Evolutionary conservation across 2,888 invertebrate species (phyloP).

Genomic region (Pammene aurita): DNA sequence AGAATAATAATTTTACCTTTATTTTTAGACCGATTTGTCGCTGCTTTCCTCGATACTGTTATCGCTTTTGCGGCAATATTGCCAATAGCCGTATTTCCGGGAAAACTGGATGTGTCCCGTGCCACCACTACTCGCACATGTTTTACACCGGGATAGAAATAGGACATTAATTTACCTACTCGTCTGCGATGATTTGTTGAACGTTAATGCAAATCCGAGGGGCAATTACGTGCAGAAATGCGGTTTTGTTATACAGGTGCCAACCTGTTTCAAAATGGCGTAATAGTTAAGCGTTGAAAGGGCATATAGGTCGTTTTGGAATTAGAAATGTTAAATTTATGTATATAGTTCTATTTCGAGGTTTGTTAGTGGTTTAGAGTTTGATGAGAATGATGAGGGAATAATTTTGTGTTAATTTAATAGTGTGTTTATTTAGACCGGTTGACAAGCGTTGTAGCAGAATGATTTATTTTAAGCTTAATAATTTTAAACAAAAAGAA

Average conservation of each 20-base stretch:
- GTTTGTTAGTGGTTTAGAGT: slow-evolving; percentile 20
- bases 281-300: not conserved
- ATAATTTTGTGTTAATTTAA: slow-evolving; percentile 15
- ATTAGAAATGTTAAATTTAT: slow-evolving; percentile 4
- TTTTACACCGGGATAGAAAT: slow-evolving; percentile 16
- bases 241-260: slow-evolving; percentile 19
- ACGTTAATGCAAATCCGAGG: slow-evolving; percentile 29
- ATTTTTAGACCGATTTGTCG: too few species aligned
- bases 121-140: slow-evolving; percentile 7
- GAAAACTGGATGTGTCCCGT: not conserved
- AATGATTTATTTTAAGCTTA: too few species aligned
- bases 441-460: too few species aligned
- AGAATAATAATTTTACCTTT: too few species aligned
- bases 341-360: slow-evolving; percentile 6
- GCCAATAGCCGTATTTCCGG: not conserved
- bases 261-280: not conserved
- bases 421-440: not conserved
- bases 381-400: slow-evolving; percentile 3
- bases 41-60: too few species aligned
- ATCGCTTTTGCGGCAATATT: not conserved
- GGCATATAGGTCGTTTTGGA: not conserved
- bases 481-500: too few species aligned
- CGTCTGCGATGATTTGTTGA: slow-evolving; percentile 24
- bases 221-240: slow-evolving; percentile 23
- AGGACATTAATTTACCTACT: slow-evolving; percentile 28